These are phyloP conservation scores for Chromobotia macracanthus DNA, from an alignment of 2,797 vertebrate species.

Conservation along the genomic window DNA sequence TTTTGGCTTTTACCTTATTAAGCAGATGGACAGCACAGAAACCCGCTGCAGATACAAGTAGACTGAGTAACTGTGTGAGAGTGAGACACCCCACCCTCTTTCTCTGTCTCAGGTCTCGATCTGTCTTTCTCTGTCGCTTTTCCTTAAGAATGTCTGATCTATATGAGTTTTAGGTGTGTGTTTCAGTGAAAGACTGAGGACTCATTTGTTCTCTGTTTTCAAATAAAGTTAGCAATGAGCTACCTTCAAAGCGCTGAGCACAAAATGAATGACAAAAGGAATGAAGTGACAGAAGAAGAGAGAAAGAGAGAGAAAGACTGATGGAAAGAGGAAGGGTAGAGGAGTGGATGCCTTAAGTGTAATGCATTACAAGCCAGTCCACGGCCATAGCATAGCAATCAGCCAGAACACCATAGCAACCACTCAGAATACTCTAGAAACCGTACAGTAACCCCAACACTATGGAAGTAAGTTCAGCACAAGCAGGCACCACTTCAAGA, in stretches of 20 bases:
- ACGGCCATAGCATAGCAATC: too few relatives aligned
- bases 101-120: constrained; percentile 7
- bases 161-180: too few relatives aligned
- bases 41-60: constrained; percentile 79
- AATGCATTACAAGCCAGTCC: constrained; percentile 62
- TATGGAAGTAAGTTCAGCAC: too few relatives aligned
- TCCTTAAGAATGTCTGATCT: too few relatives aligned
- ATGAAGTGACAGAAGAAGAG: constrained; percentile 36
- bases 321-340: constrained; percentile 10
- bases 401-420: too few relatives aligned
- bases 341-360: constrained; percentile 56
- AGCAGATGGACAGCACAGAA: constrained; percentile 82
- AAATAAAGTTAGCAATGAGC: constrained; percentile 2
- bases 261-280: constrained; percentile 2
- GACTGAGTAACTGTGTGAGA: constrained; percentile 80
- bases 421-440: too few relatives aligned
- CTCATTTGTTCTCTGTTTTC: not conserved
- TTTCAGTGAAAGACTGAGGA: too few relatives aligned
- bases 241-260: constrained; percentile 15
- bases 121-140: not conserved
- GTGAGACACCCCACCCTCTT: constrained; percentile 64
- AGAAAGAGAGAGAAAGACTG: constrained; percentile 27
- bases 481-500: too few relatives aligned
- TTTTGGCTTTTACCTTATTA: constrained; percentile 74
- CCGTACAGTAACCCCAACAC: too few relatives aligned